These are phyloP conservation scores for Saccopteryx leptura DNA, from an alignment of 2,113 vertebrate species.

Conservation along the genomic window DNA sequence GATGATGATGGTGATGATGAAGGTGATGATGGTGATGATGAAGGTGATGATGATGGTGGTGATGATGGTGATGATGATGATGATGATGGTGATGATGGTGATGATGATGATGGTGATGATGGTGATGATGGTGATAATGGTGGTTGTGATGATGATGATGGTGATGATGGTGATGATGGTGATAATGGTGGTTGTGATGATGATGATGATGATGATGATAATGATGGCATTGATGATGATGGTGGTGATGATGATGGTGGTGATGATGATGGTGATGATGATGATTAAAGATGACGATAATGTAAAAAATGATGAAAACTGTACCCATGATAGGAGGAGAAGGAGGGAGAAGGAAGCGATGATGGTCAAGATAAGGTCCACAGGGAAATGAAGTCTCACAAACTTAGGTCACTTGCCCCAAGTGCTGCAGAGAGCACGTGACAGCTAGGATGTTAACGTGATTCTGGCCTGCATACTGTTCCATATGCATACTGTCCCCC, in stretches of 20 bases:
- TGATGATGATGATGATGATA: neutral
- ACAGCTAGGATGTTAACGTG: neutral
- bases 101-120: neutral
- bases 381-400: neutral
- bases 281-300: too few relatives aligned
- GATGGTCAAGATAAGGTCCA: neutral
- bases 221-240: neutral
- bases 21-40: neutral
- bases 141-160: neutral
- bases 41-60: neutral
- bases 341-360: too few relatives aligned
- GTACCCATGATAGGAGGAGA: neutral
- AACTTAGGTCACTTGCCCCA: neutral
- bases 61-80: neutral
- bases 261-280: too few relatives aligned
- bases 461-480: neutral
- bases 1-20: too few relatives aligned
- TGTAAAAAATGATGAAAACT: neutral
- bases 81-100: neutral
- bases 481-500: neutral
- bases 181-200: fast-evolving
- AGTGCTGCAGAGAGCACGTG: fast-evolving
- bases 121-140: neutral
- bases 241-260: neutral
- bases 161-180: neutral